Evolutionary conservation across 1,140 invertebrate genomes (phyloP).

Genomic region (Heliconius eleuchia): DNA sequence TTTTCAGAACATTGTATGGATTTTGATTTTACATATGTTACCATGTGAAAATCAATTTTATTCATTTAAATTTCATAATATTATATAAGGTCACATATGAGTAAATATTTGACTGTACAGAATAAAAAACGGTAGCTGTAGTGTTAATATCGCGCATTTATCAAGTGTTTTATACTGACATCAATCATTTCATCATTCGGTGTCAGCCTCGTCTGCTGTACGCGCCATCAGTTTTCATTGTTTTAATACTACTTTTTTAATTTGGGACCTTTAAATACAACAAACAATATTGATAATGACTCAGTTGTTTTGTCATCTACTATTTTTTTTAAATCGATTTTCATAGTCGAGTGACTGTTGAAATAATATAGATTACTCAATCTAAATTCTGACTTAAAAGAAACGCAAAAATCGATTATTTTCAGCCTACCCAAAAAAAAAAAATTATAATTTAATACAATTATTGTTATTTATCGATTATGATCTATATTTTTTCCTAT

Average conservation of each 20-base stretch:
- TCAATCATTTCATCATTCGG: not conserved
- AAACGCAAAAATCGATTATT: no score
- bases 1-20: no score
- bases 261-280: not conserved
- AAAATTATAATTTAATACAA: no score
- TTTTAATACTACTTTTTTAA: conserved; percentile 3
- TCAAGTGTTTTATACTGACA: not conserved
- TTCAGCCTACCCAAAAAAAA: no score
- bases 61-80: no score
- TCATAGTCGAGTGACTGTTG: no score
- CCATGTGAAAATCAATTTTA: not conserved
- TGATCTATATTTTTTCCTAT: no score
- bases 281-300: not conserved
- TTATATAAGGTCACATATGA: not conserved
- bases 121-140: not conserved
- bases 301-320: not conserved
- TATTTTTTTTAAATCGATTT: not conserved
- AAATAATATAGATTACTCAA: no score
- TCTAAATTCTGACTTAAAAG: no score
- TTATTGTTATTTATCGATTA: no score
- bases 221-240: not conserved
- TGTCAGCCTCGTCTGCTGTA: not conserved
- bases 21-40: no score
- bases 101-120: not conserved
- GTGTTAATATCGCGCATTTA: not conserved